Conservation (phyloP, 2,113 vertebrate genomes). For the Lagenorhynchus albirostris region DNA sequence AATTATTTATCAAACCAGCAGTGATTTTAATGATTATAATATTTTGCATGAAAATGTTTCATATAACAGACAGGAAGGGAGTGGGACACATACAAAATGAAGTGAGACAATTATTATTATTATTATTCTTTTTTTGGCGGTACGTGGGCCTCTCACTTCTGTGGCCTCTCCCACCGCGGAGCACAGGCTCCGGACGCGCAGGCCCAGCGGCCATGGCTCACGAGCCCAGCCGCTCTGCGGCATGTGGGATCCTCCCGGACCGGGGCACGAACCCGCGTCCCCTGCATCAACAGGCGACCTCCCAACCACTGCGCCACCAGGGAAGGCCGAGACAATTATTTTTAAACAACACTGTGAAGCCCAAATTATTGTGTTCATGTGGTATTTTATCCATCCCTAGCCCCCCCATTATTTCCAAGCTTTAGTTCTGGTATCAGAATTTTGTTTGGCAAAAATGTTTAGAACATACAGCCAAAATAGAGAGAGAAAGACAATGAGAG, state of each 20-base stretch:
- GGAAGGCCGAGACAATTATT: neutral
- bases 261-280: too few relatives aligned
- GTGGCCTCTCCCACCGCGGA: too few relatives aligned
- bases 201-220: too few relatives aligned
- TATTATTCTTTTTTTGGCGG: neutral
- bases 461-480: neutral
- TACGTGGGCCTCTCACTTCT: too few relatives aligned
- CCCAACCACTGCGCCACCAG: too few relatives aligned
- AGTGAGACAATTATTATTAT: neutral
- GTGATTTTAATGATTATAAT: neutral
- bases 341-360: neutral
- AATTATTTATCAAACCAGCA: neutral
- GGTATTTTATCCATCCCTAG: neutral
- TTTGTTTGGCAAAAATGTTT: neutral
- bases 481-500: neutral
- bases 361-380: neutral
- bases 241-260: too few relatives aligned
- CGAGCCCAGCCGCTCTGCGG: too few relatives aligned
- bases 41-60: neutral
- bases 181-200: too few relatives aligned
- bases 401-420: neutral
- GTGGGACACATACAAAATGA: neutral
- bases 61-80: neutral
- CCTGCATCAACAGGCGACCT: too few relatives aligned
- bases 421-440: neutral